Percentiles rank a stretch among this genome's conserved stretches.
phyloP scores from a whole-genome alignment of 2,113 vertebrate genomes.

The Plectropomus leopardus region DNA sequence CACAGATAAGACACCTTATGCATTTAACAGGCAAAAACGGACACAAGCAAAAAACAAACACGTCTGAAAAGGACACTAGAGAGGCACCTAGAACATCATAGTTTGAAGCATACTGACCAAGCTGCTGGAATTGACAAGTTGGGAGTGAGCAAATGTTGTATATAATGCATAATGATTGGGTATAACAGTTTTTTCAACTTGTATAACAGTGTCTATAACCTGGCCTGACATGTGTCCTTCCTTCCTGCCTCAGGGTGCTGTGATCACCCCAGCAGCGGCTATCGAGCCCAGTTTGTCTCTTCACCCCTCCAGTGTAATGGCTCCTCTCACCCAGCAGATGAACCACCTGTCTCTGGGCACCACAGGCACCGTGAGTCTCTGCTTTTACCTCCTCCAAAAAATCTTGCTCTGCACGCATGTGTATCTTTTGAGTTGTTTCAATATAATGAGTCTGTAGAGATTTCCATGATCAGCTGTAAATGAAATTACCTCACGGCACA shows the following conservation, averaged over 20 bases:
- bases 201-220: background rate
- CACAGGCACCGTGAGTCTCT: slow-evolving; percentile 92
- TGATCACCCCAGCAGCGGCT: slow-evolving; percentile 91
- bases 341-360: slow-evolving; percentile 98
- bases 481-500: background rate
- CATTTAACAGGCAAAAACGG: too few species aligned
- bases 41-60: too few species aligned
- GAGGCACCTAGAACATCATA: too few species aligned
- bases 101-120: too few species aligned
- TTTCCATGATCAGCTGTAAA: background rate
- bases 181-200: background rate
- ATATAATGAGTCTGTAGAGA: background rate
- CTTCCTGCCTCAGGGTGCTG: slow-evolving; percentile 90
- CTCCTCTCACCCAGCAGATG: slow-evolving; percentile 97
- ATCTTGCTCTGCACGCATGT: background rate
- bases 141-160: too few species aligned
- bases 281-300: slow-evolving; percentile 99
- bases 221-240: slow-evolving; percentile 7
- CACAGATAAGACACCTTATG: too few species aligned
- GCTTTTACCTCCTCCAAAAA: background rate
- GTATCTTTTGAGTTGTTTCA: background rate
- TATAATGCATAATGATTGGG: background rate
- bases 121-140: too few species aligned
- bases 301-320: slow-evolving; percentile 97
- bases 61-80: too few species aligned